A percentile compares a stretch with the other conserved stretches of the same genome.
phyloP scores from a whole-genome alignment of 2,113 vertebrate genomes.

The Oreotrochilus melanogaster region DNA sequence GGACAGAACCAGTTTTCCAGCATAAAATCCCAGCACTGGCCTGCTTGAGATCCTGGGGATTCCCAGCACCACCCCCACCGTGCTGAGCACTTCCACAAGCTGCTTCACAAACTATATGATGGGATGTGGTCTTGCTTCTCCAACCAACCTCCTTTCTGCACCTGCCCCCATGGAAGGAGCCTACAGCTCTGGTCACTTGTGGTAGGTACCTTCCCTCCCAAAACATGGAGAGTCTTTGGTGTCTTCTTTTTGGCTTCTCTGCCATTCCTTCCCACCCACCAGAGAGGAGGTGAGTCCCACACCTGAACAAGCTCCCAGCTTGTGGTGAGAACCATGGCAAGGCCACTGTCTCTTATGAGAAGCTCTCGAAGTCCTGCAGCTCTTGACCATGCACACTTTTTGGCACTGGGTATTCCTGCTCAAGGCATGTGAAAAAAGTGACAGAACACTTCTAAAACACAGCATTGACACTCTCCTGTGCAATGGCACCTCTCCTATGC shows the following conservation, averaged over 20 bases:
- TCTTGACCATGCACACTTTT: rapidly evolving
- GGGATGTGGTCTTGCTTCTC: background rate
- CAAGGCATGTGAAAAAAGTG: background rate
- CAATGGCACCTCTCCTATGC: background rate
- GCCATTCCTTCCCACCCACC: background rate
- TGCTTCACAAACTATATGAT: rapidly evolving
- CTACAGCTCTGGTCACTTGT: background rate
- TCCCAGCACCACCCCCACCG: background rate
- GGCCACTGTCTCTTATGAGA: background rate
- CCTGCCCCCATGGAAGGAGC: background rate
- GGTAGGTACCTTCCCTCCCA: background rate
- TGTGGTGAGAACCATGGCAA: background rate
- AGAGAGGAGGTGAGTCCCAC: background rate
- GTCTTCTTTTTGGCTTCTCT: background rate
- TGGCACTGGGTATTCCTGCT: background rate
- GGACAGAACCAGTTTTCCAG: background rate
- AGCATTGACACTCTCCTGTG: background rate
- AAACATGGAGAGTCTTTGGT: background rate
- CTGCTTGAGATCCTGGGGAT: background rate
- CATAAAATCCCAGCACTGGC: background rate
- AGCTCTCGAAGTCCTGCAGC: background rate
- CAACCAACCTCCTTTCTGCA: background rate
- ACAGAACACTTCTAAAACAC: background rate
- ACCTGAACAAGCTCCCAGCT: background rate
- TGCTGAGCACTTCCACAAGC: background rate